Evolutionary conservation across 2,888 invertebrate genomes (phyloP).

Genomic region (Cheilosia impressa): DNA sequence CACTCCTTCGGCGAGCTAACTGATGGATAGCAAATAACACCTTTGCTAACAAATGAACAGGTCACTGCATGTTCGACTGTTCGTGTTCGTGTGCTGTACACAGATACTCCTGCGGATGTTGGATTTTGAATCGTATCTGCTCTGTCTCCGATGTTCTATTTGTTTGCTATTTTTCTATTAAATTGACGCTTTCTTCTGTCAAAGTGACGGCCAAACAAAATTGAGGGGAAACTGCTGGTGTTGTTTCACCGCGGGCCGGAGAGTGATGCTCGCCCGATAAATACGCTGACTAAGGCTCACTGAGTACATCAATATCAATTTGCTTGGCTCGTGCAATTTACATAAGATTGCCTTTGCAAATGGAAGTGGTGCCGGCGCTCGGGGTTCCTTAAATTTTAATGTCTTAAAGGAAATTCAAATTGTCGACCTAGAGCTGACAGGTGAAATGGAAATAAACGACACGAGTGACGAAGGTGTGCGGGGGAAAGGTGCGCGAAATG

Average conservation of each 20-base stretch:
- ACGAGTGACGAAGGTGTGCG: neutral
- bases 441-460: constrained; percentile 44
- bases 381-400: constrained; percentile 46
- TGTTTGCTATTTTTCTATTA: constrained; percentile 23
- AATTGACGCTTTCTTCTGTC: constrained; percentile 39
- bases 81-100: constrained; percentile 49
- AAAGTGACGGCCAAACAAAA: no score
- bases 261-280: constrained; percentile 4
- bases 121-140: constrained; percentile 19
- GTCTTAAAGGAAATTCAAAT: constrained; percentile 21
- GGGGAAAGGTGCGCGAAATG: constrained; percentile 10
- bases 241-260: neutral
- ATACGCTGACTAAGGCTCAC: constrained; percentile 22
- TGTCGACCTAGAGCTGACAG: constrained; percentile 37
- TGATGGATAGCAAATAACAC: constrained; percentile 66
- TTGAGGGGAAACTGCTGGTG: no score
- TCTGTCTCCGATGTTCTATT: constrained; percentile 21
- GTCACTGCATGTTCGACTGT: constrained; percentile 49
- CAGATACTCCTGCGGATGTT: neutral
- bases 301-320: constrained; percentile 68
- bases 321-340: constrained; percentile 50
- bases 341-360: constrained; percentile 35
- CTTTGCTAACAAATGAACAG: constrained; percentile 65
- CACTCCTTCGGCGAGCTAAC: no score
- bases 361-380: constrained; percentile 4